phyloP scores from a whole-genome alignment of 2,888 invertebrate species.

The Coelogynopora nodosa region DNA sequence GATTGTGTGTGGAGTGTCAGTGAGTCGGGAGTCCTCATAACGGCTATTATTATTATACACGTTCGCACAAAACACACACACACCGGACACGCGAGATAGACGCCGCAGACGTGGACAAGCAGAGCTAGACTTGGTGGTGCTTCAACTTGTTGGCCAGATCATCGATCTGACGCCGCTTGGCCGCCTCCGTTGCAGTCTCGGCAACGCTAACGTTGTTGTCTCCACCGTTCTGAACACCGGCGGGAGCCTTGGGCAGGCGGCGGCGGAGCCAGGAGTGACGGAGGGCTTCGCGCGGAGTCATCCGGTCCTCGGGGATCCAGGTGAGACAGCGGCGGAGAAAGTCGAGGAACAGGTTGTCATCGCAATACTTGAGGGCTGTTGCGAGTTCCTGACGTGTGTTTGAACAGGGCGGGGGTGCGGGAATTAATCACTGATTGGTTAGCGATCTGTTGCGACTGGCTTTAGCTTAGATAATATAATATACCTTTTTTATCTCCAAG shows the following conservation, averaged over 20 bases:
- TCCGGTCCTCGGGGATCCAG: conserved; percentile 86
- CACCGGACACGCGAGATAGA: too few species aligned
- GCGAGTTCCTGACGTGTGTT: conserved; percentile 81
- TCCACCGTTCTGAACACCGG: neutral
- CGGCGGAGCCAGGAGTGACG: conserved; percentile 60
- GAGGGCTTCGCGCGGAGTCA: conserved; percentile 81
- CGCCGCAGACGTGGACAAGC: too few species aligned
- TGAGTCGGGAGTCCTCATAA: too few species aligned
- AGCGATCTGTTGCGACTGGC: too few species aligned
- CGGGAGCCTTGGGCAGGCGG: conserved; percentile 47
- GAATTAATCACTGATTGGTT: too few species aligned
- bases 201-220: neutral
- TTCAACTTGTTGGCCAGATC: neutral
- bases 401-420: too few species aligned
- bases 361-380: conserved; percentile 69
- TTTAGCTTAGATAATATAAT: too few species aligned
- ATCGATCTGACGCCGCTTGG: neutral
- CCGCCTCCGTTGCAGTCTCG: neutral
- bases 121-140: neutral
- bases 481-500: too few species aligned
- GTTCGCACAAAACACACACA: too few species aligned
- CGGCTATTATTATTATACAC: too few species aligned
- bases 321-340: conserved; percentile 87
- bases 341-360: conserved; percentile 86
- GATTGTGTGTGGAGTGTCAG: too few species aligned